Base-by-base conservation (phyloP, 2,888 invertebrate species). In the Harmothoe impar region DNA sequence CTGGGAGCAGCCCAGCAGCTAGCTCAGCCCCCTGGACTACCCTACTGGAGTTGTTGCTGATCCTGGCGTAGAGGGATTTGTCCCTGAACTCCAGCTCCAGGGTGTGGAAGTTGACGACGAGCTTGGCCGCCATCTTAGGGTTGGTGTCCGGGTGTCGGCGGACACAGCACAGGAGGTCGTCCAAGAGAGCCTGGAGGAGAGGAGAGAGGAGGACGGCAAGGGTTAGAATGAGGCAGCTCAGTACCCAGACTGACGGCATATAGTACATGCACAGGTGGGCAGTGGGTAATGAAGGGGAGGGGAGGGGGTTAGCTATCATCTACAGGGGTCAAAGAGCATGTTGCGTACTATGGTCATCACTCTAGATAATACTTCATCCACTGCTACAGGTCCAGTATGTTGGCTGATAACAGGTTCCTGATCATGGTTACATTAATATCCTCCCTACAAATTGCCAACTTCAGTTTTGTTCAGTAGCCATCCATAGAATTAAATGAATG, bases 71-170 rank as follows among this genome's bases (percentile, higher is more conserved):
- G 10, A 86, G 52, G 31, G 54, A 86, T 1, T 29, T 54, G 1
- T 56, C 54, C 15, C 86, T 3, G 33, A 86, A 86, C 23, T 86
- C 86, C 25, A 86, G 52, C 15, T 86, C 54, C 52, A 86, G 17
- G 10, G 86, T 25, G 33, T 86, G 86, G 31, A 86, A 86, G 56
- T 86, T 1, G 52, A 86, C 31, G 29, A 86, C 56, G 0, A 86
- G 52, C 23, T 52, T 56, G 54, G 54, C 54, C 0, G 86, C 86
- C 86, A 86, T 86, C 54, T 86, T 56, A 3, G 84, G 17, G 43
- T 43, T 43, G 43, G 43, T 43, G 62, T 62, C 62, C 23, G 33
- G 20, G 25, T 12, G n/a, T 1, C 29, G 0, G 31, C 72, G 31
- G 15, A 72, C 29, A 29, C 72, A 25, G 25, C 72, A 72, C 72